A percentile compares a stretch with the other conserved stretches of the same genome.
phyloP scores from a whole-genome alignment of 2,888 invertebrate genomes.

The Nezara viridula region DNA sequence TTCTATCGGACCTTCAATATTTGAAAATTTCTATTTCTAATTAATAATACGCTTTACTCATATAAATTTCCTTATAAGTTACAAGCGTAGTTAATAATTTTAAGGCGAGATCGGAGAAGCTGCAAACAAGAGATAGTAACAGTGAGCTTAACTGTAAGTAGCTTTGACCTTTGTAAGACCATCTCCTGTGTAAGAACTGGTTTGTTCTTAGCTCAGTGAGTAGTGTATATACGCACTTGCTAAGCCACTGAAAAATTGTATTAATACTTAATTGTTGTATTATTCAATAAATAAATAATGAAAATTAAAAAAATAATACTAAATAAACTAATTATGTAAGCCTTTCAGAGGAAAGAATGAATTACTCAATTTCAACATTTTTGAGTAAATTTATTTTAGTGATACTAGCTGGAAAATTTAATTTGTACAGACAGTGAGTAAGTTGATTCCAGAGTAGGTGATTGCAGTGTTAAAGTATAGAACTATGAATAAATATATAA shows the following conservation, averaged over 20 bases:
- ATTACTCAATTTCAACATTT: no score
- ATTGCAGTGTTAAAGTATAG: no score
- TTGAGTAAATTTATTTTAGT: no score
- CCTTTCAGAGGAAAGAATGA: no score
- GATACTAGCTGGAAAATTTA: no score
- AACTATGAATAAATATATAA: no score
- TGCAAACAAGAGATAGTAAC: background rate
- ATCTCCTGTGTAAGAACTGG: background rate
- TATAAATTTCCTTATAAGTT: background rate
- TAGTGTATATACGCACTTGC: background rate
- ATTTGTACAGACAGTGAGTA: no score
- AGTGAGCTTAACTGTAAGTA: constrained; percentile 1
- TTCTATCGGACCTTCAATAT: no score
- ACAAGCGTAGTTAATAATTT: background rate
- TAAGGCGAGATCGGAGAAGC: background rate
- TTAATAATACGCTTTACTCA: background rate
- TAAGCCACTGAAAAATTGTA: background rate
- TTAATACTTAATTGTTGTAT: background rate
- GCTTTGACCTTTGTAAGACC: constrained; percentile 24
- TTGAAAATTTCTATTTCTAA: background rate
- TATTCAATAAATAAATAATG: background rate
- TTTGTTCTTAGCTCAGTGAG: background rate
- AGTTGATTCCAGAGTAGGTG: no score
- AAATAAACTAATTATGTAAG: no score
- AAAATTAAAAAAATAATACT: no score